These are phyloP conservation scores for Toxotes chatareus DNA, from an alignment of 2,113 vertebrate species.

Conservation along the genomic window DNA sequence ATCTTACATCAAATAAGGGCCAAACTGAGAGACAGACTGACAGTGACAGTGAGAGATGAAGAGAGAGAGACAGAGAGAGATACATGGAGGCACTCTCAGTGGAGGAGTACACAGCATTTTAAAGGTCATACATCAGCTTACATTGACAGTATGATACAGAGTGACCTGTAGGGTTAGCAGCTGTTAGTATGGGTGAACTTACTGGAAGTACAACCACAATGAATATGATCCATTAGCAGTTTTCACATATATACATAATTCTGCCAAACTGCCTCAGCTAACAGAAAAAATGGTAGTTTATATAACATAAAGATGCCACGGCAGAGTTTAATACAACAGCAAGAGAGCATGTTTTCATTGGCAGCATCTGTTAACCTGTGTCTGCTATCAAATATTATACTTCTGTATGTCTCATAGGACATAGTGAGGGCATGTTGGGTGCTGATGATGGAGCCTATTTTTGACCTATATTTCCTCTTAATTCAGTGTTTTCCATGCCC, in stretches of 20 bases:
- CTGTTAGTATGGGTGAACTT: background rate
- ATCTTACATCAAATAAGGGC: slow-evolving; percentile 41
- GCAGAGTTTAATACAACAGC: background rate
- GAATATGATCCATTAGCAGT: background rate
- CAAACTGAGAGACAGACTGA: slow-evolving; percentile 19
- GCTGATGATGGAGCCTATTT: slow-evolving; percentile 13
- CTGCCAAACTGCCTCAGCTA: too few species aligned
- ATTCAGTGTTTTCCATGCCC: slow-evolving; percentile 7
- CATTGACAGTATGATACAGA: slow-evolving; percentile 23
- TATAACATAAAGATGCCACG: background rate
- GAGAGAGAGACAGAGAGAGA: slow-evolving; percentile 14
- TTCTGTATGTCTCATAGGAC: too few species aligned
- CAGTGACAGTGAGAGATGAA: slow-evolving; percentile 31
- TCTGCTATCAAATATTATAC: too few species aligned
- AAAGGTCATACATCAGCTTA: slow-evolving; percentile 39
- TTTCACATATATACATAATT: background rate
- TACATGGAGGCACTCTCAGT: slow-evolving; percentile 37
- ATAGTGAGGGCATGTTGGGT: too few species aligned
- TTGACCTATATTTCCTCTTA: slow-evolving; percentile 16
- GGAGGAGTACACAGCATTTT: slow-evolving; percentile 33
- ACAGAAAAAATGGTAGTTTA: too few species aligned
- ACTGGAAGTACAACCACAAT: background rate
- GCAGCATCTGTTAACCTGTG: too few species aligned
- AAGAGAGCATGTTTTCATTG: too few species aligned
- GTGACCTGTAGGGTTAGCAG: slow-evolving; percentile 23